Base-by-base conservation (phyloP, 2,797 vertebrate genomes). In the Myripristis murdjan region DNA sequence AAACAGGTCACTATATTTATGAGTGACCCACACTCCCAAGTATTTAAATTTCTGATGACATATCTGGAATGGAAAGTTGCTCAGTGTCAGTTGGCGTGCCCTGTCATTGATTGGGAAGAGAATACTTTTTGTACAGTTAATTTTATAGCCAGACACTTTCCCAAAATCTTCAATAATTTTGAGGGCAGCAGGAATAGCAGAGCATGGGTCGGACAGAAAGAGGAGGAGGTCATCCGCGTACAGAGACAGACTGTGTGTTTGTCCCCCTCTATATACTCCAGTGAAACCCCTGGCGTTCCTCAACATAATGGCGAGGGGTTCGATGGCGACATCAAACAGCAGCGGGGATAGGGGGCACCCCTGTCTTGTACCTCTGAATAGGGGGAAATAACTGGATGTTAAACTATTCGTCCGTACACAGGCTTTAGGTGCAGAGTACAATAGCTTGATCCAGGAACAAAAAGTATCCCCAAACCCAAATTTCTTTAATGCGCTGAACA, bases 391-490 rank as follows among this genome's bases (percentile, higher is more conserved):
- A 12, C 41, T 9, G 11, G 20, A 64, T 10, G 39, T 16, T 11
- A 53, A 43, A 5, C 10, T 53, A 24, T 64, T 64, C 16, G 62
- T 52, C 10, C 33, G 3, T 14, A 65, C 23, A 4, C 5, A 24
- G 2, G 35, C 37, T 9, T 37, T 20, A 23, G 44, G 43, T 20
- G n/a, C n/a, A n/a, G n/a, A n/a, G 41, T 20, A 47, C 20, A 64
- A 10, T 2, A 51, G 7, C 20, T 18, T n/a, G 6, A 64, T 52
- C 61, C 57, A 60, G 15, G 11, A 64, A 11, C 3, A 6, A 55
- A 63, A 63, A 5, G 37, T 72, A 28, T 15, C 15, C 4, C 48
- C 37, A 54, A 62, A 63, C 3, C 51, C 68, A 54, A 62, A 62
- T 16, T 14, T 54, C 1, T 70, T 39, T 6, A 61, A 12, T 10